These are phyloP conservation scores for Agrenia bidenticulata DNA, from an alignment of 2,888 invertebrate genomes.

Conservation along the genomic window DNA sequence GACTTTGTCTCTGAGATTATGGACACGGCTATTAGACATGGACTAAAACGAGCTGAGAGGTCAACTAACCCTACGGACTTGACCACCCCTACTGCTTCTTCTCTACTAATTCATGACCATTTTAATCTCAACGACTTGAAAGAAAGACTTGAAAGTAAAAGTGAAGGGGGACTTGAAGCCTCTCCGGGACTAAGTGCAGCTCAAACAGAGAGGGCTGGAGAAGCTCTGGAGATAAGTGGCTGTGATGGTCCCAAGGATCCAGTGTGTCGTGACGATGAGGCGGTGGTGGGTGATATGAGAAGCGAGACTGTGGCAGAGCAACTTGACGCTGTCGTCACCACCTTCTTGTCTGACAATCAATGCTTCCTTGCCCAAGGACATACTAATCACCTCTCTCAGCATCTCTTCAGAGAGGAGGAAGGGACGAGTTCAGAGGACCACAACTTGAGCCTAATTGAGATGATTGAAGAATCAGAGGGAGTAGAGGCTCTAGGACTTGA, in stretches of 20 bases:
- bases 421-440: not conserved
- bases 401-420: not conserved
- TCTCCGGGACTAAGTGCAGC: not conserved
- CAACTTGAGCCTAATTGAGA: not conserved
- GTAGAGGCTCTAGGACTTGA: too few relatives aligned
- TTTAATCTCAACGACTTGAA: not conserved
- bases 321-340: constrained; percentile 40
- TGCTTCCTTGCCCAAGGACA: not conserved
- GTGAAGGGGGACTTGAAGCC: not conserved
- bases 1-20: constrained; percentile 32
- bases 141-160: too few relatives aligned
- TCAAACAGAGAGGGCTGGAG: not conserved
- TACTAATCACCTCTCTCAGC: not conserved
- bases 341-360: constrained; percentile 41
- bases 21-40: constrained; percentile 29
- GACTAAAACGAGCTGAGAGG: constrained; percentile 3
- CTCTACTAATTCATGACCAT: not conserved
- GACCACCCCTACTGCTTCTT: constrained; percentile 12
- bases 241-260: not conserved
- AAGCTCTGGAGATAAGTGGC: too few relatives aligned
- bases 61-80: not conserved
- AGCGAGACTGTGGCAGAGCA: constrained; percentile 30
- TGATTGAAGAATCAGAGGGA: too few relatives aligned
- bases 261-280: constrained; percentile 20
- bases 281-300: constrained; percentile 7